A percentile compares a stretch with the other conserved stretches of the same genome.
Evolutionary conservation across 2,888 invertebrate species (phyloP).

Genomic region (Myopa testacea): DNA sequence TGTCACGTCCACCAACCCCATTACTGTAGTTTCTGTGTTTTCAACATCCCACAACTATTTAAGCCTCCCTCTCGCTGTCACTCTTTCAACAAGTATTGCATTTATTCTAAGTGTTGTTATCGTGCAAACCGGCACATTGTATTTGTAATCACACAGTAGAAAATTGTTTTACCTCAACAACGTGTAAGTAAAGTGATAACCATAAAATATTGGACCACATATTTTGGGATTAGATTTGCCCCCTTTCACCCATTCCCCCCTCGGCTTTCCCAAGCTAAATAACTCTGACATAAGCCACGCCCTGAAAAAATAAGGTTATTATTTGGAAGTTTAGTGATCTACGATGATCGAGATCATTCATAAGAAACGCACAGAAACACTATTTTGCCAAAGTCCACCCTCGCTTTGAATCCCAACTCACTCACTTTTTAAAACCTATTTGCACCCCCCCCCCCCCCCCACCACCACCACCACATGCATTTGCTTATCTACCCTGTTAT

Average conservation of each 20-base stretch:
- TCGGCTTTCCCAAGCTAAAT: too few species aligned
- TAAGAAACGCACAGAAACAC: too few species aligned
- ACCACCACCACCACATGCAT: too few species aligned
- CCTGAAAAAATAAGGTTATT: too few species aligned
- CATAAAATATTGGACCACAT: too few species aligned
- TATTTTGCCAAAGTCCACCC: too few species aligned
- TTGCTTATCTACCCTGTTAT: too few species aligned
- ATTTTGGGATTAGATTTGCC: too few species aligned
- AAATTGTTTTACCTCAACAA: constrained; percentile 8
- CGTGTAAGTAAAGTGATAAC: not conserved
- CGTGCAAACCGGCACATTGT: not conserved
- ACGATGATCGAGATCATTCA: too few species aligned
- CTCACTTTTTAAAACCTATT: constrained; percentile 8
- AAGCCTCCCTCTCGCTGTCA: not conserved
- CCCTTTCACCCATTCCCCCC: too few species aligned
- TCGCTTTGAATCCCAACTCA: constrained; percentile 18
- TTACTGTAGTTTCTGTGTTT: constrained; percentile 29
- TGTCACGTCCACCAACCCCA: constrained; percentile 1
- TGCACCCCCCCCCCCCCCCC: constrained; percentile 13
- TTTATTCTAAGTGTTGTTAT: constrained; percentile 20
- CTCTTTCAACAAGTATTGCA: not conserved
- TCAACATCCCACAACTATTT: constrained; percentile 9
- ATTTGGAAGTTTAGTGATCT: not conserved
- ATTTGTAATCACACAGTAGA: constrained; percentile 25
- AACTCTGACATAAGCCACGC: too few species aligned